These are phyloP conservation scores for Agrochola macilenta DNA, from an alignment of 2,888 invertebrate species.

Conservation along the genomic window DNA sequence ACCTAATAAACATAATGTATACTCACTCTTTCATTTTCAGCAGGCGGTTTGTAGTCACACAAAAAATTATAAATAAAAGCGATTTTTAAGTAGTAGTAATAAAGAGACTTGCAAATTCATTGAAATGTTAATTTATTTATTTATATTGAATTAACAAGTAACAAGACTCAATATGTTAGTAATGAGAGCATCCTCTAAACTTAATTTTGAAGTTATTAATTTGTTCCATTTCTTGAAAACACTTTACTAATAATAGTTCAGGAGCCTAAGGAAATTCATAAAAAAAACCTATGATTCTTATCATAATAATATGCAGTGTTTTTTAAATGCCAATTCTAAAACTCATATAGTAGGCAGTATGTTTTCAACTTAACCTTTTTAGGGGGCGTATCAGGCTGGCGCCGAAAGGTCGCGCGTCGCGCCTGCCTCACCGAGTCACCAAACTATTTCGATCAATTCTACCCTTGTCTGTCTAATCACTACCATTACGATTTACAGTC, in stretches of 20 bases:
- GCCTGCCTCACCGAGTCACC: slow-evolving; percentile 52
- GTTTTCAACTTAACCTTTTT: slow-evolving; percentile 61
- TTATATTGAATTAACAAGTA: no score
- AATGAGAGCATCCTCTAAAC: background rate
- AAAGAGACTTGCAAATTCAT: background rate
- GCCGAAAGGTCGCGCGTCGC: slow-evolving; percentile 68
- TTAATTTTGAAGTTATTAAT: background rate
- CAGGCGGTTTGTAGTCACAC: background rate
- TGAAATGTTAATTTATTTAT: background rate
- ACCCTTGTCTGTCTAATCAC: slow-evolving; percentile 69
- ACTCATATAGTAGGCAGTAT: slow-evolving; percentile 21
- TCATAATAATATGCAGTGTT: background rate
- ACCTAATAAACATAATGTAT: slow-evolving; percentile 2
- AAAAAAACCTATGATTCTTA: background rate
- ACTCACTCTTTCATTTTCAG: slow-evolving; percentile 14
- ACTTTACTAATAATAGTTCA: no score
- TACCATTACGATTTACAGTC: slow-evolving; percentile 48
- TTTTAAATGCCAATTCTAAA: background rate
- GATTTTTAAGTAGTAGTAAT: background rate
- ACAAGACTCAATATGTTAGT: no score
- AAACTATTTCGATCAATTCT: slow-evolving; percentile 73
- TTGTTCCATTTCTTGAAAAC: background rate
- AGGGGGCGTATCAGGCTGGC: slow-evolving; percentile 64
- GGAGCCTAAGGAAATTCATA: background rate
- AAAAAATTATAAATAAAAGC: background rate